phyloP scores from a whole-genome alignment of 2,113 vertebrate genomes.

The Gymnogyps californianus region DNA sequence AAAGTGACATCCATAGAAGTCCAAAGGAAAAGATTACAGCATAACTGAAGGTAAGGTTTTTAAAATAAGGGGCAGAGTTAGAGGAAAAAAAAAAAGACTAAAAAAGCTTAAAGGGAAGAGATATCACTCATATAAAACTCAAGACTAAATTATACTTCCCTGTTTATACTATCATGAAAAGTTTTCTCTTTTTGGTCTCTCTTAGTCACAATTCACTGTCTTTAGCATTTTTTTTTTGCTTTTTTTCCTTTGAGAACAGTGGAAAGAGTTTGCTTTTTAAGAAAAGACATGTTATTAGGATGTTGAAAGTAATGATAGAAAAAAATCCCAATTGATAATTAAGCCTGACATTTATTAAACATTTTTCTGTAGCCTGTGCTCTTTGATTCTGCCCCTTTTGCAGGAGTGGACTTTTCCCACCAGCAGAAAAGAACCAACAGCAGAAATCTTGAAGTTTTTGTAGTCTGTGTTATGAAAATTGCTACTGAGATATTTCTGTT shows the following conservation, averaged over 20 bases:
- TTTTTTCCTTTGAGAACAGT: neutral
- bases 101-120: neutral
- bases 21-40: neutral
- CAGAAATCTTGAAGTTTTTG: neutral
- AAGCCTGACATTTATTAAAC: neutral
- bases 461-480: neutral
- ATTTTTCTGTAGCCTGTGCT: neutral
- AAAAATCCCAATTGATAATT: neutral
- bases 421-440: neutral
- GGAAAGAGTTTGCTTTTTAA: neutral
- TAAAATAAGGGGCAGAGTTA: neutral
- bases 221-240: neutral
- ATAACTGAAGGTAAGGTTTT: neutral
- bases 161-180: neutral
- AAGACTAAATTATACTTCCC: neutral
- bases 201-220: neutral
- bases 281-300: neutral
- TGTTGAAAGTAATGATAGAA: neutral
- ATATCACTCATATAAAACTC: neutral
- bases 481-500: neutral
- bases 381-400: neutral
- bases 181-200: neutral
- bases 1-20: neutral
- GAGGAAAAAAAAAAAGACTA: neutral
- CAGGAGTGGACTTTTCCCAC: accelerated